phyloP scores from a whole-genome alignment of 2,113 vertebrate species.

The Perca flavescens region DNA sequence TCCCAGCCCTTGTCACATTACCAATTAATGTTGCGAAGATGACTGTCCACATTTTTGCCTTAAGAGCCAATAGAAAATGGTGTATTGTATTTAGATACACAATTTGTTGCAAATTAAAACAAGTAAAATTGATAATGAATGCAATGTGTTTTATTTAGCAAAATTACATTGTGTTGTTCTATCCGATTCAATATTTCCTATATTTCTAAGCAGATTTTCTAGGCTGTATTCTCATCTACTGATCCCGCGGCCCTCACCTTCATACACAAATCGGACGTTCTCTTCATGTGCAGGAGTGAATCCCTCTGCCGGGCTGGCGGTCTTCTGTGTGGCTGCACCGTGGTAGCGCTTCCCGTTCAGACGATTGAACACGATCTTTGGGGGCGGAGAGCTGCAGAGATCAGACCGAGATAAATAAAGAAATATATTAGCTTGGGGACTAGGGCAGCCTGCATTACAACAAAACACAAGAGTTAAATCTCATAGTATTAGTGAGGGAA shows the following conservation, averaged over 20 bases:
- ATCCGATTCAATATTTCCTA: too few relatives aligned
- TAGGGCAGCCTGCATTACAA: background rate
- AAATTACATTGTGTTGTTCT: too few relatives aligned
- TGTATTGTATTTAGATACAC: too few relatives aligned
- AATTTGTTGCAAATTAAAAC: too few relatives aligned
- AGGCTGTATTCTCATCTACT: background rate
- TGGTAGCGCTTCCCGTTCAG: slow-evolving; percentile 91
- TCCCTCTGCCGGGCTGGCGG: slow-evolving; percentile 82
- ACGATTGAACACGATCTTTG: slow-evolving; percentile 93
- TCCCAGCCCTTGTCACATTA: too few relatives aligned
- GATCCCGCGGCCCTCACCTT: slow-evolving; percentile 84
- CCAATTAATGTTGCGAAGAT: too few relatives aligned
- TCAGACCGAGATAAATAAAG: background rate
- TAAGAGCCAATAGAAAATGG: too few relatives aligned
- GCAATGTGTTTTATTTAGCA: too few relatives aligned
- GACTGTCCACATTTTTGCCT: too few relatives aligned
- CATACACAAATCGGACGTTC: slow-evolving; percentile 93
- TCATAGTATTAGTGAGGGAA: background rate
- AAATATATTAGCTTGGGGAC: too few relatives aligned
- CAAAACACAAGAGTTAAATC: background rate
- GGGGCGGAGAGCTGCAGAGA: slow-evolving; percentile 79
- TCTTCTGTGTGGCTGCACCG: slow-evolving; percentile 76
- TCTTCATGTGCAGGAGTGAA: slow-evolving; percentile 95
- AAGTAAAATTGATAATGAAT: too few relatives aligned
- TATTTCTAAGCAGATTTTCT: too few relatives aligned